Conservation (phyloP, 1,140 invertebrate genomes). For the Neocloeon triangulifer region DNA sequence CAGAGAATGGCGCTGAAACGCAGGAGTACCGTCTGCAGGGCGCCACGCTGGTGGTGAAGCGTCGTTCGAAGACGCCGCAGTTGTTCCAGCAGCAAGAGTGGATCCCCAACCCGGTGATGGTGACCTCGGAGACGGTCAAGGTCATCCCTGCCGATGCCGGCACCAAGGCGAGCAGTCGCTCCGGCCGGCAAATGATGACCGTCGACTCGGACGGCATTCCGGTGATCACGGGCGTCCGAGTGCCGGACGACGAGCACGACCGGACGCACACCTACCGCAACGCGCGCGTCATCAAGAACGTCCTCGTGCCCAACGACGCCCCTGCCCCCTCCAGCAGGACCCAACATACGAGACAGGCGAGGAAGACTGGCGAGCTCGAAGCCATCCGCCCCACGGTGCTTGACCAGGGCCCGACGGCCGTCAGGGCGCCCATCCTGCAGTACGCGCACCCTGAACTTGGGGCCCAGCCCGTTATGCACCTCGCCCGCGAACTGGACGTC, state of each 20-base stretch:
- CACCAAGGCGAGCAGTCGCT: conserved; percentile 1
- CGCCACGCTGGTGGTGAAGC: no score
- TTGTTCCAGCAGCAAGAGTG: no score
- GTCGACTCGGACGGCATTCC: conserved; percentile 47
- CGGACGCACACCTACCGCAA: conserved; percentile 52
- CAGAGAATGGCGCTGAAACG: no score
- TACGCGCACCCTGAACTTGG: conserved; percentile 57
- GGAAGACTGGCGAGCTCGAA: not conserved
- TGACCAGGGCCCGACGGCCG: conserved; percentile 9
- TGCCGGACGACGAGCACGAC: conserved; percentile 61
- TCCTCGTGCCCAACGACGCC: conserved; percentile 27
- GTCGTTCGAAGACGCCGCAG: no score
- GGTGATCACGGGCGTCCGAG: conserved; percentile 51
- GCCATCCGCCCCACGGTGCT: not conserved
- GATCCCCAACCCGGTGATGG: not conserved
- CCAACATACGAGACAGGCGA: conserved; percentile 4
- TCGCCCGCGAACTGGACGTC: not conserved
- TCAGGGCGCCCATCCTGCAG: conserved; percentile 43
- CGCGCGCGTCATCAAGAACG: conserved; percentile 61
- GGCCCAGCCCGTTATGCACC: conserved; percentile 37
- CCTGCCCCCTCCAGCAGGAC: not conserved
- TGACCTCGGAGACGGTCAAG: not conserved
- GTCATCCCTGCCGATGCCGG: not conserved
- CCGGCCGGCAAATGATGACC: conserved; percentile 24
- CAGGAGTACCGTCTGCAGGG: no score